Base-by-base conservation (phyloP, 37 sponge, comb jelly and placozoan species). In the Crambe crambe region DNA sequence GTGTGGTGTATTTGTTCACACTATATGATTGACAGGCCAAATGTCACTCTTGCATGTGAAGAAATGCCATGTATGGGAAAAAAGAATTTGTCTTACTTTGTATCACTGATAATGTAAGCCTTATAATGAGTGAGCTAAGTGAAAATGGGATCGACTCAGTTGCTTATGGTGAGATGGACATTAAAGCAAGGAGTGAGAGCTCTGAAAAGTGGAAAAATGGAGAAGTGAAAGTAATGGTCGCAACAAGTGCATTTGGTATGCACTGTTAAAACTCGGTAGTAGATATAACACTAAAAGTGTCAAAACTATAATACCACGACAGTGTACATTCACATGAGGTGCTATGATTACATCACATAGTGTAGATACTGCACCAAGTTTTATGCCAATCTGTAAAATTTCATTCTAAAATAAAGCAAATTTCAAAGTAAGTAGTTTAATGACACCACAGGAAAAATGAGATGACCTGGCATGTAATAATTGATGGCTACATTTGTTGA, bases 241-340 rank as follows among this genome's bases (percentile, higher is more conserved):
- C 74, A 43, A 73, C 74, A 43, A 73, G 27, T 34, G 74, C 74
- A 42, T 73, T 73, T 73, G 74, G 74, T 9, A 73, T 73, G 74
- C 51, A 47, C 12, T 47, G 51, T 47, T 47, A 47, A 47, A 47
- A 47, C 6, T 47, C 12, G 51, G 51, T 47, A 47, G 51, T 47
- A 47, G 51, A 47, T 47, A 47, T 12, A 15, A 47, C 51, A 47
- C 51, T 47, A 47, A 47, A 47, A 47, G 51, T 47, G 51, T 47
- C 6, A 12, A 47, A 47, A 47, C 10, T 47, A 47, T 12, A 47
- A 6, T 47, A 15, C 6, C 51, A 15, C 51, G 6, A 6, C 12
- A 47, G 51, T 47, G 51, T 47, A 47, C 10, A 15, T 47, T 47
- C 51, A 47, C 12, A 15, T 15, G 10, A 47, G 12, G 51, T 47